Conservation (phyloP, 2,797 vertebrate genomes). For the Melanotaenia maccullochi region DNA sequence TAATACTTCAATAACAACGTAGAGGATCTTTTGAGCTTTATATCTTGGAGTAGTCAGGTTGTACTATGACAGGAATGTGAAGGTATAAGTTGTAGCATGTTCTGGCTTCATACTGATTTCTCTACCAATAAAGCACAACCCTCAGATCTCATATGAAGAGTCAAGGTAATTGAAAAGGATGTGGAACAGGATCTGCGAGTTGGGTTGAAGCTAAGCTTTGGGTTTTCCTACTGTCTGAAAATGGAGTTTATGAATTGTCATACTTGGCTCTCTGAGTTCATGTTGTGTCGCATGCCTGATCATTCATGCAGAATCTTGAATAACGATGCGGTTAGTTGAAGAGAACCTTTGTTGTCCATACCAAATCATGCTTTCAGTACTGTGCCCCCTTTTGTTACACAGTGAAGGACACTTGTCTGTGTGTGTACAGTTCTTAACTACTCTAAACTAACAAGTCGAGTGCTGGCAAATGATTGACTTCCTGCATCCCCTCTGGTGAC, state of each 20-base stretch:
- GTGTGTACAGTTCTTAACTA: constrained; percentile 71
- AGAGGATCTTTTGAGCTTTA: constrained; percentile 65
- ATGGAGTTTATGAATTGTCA: constrained; percentile 34
- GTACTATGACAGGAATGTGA: constrained; percentile 81
- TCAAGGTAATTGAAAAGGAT: constrained; percentile 52
- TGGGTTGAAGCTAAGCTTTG: constrained; percentile 3
- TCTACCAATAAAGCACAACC: constrained; percentile 50
- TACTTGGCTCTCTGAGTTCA: constrained; percentile 44
- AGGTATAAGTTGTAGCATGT: constrained; percentile 73
- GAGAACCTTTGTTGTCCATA: constrained; percentile 66
- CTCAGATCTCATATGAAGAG: constrained; percentile 45
- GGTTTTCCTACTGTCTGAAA: constrained; percentile 9
- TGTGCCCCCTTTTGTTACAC: constrained; percentile 56
- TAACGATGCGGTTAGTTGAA: constrained; percentile 60
- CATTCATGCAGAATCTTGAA: constrained; percentile 67
- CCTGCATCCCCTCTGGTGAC: constrained; percentile 65
- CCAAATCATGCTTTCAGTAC: constrained; percentile 52
- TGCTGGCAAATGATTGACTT: constrained; percentile 80
- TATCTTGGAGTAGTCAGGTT: constrained; percentile 54
- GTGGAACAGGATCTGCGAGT: constrained; percentile 25
- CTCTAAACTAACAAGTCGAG: constrained; percentile 59
- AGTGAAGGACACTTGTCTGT: constrained; percentile 65
- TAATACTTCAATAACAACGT: constrained; percentile 46
- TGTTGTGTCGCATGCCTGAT: constrained; percentile 43
- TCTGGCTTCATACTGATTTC: constrained; percentile 43